phyloP scores from a whole-genome alignment of 2,797 vertebrate species.

The Sebastes elongatus region DNA sequence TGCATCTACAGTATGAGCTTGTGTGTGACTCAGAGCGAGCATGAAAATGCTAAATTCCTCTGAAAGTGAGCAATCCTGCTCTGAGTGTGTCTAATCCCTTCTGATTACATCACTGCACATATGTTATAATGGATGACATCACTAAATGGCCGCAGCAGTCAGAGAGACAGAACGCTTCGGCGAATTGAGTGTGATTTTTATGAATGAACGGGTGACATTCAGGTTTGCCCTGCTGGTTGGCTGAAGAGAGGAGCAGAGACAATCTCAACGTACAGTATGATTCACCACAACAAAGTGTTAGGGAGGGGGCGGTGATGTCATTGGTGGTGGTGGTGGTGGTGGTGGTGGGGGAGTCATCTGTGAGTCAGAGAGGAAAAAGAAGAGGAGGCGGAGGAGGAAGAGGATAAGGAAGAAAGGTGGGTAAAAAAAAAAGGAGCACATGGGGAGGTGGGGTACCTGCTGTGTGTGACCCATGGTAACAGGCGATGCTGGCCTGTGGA shows the following conservation, averaged over 20 bases:
- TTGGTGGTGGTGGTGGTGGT: slow-evolving; percentile 43
- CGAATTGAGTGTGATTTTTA: slow-evolving; percentile 25
- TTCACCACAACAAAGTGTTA: slow-evolving; percentile 75
- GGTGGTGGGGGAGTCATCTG: slow-evolving; percentile 67
- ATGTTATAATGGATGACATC: slow-evolving; percentile 2
- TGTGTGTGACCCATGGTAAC: slow-evolving; percentile 78
- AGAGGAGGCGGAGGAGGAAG: slow-evolving; percentile 46
- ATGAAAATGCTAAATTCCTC: not conserved
- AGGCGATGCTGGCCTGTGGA: slow-evolving; percentile 66
- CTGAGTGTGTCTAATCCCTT: not conserved
- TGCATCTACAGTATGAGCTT: not conserved
- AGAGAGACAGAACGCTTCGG: slow-evolving; percentile 1
- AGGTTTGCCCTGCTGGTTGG: slow-evolving; percentile 41
- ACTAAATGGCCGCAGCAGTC: not conserved
- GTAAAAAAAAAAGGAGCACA: slow-evolving; percentile 31
- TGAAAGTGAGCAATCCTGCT: not conserved
- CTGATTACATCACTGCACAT: not conserved
- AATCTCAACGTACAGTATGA: slow-evolving; percentile 74
- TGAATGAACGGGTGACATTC: slow-evolving; percentile 60
- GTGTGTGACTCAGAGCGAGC: not conserved
- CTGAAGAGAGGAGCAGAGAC: slow-evolving; percentile 37
- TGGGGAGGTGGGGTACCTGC: slow-evolving; percentile 73
- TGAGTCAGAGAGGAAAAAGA: slow-evolving; percentile 78
- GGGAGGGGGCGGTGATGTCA: slow-evolving; percentile 76
- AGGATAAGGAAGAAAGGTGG: slow-evolving; percentile 59